phyloP scores from a whole-genome alignment of 2,113 vertebrate genomes.

The Alligator sinensis region DNA sequence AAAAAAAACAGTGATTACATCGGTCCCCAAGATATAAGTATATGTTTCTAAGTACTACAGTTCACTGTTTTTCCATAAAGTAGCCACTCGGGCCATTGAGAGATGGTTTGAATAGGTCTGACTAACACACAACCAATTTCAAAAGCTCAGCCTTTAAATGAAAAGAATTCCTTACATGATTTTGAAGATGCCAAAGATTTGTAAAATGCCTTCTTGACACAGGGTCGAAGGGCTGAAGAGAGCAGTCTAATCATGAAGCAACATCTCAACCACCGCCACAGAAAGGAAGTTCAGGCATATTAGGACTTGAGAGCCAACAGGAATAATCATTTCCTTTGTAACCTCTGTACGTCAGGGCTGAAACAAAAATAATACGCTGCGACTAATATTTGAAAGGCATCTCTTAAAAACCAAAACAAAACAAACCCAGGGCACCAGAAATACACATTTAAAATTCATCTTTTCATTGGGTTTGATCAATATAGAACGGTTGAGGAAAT shows the following conservation, averaged over 20 bases:
- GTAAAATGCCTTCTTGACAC: not conserved
- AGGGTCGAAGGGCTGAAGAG: not conserved
- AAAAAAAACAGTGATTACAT: not conserved
- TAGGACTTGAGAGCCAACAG: not conserved
- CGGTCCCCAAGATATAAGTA: not conserved
- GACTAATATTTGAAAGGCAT: not conserved
- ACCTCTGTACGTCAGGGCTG: not conserved
- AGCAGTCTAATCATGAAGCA: not conserved
- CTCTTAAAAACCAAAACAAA: not conserved
- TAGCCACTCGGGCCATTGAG: not conserved
- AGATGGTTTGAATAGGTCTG: not conserved
- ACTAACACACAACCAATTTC: not conserved
- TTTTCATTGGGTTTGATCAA: not conserved
- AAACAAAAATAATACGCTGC: not conserved
- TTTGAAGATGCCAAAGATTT: not conserved
- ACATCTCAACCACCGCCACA: not conserved
- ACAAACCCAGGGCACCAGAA: not conserved
- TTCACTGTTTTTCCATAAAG: constrained; percentile 1
- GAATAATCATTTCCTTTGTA: not conserved
- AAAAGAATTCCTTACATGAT: not conserved
- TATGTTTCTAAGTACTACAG: not conserved
- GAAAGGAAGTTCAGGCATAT: not conserved
- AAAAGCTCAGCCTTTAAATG: not conserved
- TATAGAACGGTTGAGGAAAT: not conserved
- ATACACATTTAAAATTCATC: not conserved